phyloP scores from a whole-genome alignment of 2,888 invertebrate species.

The Nesidiocoris tenuis region DNA sequence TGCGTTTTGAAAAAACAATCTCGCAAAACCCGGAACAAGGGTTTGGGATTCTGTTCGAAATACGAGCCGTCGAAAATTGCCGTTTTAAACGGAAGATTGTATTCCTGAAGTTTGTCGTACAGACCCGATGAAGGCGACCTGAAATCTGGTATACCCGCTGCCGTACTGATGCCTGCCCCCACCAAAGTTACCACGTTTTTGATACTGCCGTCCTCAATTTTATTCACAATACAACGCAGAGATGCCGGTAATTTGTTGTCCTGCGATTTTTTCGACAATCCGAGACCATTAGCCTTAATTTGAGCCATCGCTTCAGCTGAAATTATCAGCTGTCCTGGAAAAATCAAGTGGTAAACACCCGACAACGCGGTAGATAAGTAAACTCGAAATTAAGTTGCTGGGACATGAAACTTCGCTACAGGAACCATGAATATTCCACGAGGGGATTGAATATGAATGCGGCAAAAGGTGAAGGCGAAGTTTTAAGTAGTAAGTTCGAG shows the following conservation, averaged over 20 bases:
- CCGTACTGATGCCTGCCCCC: slow-evolving; percentile 53
- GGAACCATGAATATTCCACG: neutral
- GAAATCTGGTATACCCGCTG: slow-evolving; percentile 95
- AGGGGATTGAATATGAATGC: neutral
- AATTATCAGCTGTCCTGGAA: neutral
- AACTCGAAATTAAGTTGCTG: no score
- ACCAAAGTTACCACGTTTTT: slow-evolving; percentile 43
- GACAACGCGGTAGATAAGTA: neutral
- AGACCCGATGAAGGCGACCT: slow-evolving; percentile 75
- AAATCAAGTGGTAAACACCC: neutral
- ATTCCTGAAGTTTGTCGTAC: slow-evolving; percentile 87
- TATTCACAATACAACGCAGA: slow-evolving; percentile 8
- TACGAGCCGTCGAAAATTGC: slow-evolving; percentile 83
- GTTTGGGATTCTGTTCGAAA: slow-evolving; percentile 84
- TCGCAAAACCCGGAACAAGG: slow-evolving; percentile 61
- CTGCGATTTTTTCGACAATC: neutral
- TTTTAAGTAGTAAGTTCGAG: neutral
- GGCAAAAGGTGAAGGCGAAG: neutral
- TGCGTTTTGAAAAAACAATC: slow-evolving; percentile 62
- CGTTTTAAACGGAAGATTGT: slow-evolving; percentile 79
- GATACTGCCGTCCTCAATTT: neutral
- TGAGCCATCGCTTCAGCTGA: neutral
- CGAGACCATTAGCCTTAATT: neutral
- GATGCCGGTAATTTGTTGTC: slow-evolving; percentile 4
- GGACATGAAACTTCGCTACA: neutral